Conservation (phyloP, 2,797 vertebrate genomes). For the Hypotaenidia okinawae region DNA sequence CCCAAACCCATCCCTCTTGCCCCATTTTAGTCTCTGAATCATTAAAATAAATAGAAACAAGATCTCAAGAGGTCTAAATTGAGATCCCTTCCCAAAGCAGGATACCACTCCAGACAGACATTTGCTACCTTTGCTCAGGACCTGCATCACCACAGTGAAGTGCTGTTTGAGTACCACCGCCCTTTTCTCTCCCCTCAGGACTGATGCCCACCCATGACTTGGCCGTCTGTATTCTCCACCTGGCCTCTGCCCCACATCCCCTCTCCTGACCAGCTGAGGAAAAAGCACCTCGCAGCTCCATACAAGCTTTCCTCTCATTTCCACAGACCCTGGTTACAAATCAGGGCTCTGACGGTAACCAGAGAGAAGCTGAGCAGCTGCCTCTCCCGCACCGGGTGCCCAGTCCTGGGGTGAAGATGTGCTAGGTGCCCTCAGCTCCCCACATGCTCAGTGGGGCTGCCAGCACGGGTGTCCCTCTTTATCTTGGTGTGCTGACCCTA, state of each 20-base stretch:
- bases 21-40: not conserved
- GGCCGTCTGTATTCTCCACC: rapidly evolving
- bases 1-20: not conserved
- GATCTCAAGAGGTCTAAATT: not conserved
- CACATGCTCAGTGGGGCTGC: not conserved
- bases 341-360: rapidly evolving
- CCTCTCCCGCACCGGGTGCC: not conserved
- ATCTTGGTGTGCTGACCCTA: not conserved
- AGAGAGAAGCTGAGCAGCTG: not conserved
- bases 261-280: not conserved
- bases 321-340: not conserved
- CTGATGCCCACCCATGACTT: rapidly evolving
- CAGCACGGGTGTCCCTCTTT: not conserved
- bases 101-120: not conserved
- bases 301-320: rapidly evolving
- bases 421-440: not conserved
- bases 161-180: too few species aligned
- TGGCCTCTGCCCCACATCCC: not conserved
- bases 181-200: not conserved
- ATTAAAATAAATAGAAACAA: not conserved
- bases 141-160: not conserved
- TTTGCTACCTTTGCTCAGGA: not conserved
- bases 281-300: not conserved
- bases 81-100: not conserved
- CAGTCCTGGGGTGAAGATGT: rapidly evolving